Percentiles rank a stretch among this genome's conserved stretches.
phyloP scores from a whole-genome alignment of 2,797 vertebrate species.

The Garrulus glandarius region DNA sequence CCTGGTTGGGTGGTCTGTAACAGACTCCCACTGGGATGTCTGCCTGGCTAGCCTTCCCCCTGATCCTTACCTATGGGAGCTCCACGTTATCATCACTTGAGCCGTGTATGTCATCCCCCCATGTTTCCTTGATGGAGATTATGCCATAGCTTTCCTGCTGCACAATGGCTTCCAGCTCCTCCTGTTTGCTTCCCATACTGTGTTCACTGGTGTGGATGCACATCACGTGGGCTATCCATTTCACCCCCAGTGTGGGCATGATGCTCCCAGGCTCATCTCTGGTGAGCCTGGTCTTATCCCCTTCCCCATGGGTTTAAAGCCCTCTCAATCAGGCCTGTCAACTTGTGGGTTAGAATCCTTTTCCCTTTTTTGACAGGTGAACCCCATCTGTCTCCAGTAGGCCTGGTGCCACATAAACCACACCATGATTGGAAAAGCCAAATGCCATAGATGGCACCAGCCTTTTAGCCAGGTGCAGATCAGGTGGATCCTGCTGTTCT shows the following conservation, averaged over 20 bases:
- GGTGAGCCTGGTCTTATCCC: not conserved
- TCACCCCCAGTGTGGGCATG: not conserved
- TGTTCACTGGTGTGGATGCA: not conserved
- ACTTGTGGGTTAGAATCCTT: not conserved
- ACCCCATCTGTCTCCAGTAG: too few species aligned
- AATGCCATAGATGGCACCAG: too few species aligned
- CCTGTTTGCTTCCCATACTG: not conserved
- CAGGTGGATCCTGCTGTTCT: not conserved
- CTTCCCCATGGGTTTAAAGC: not conserved
- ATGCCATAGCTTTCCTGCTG: not conserved
- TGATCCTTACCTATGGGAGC: too few species aligned
- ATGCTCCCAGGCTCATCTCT: not conserved
- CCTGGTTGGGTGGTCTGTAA: not conserved
- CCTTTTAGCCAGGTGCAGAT: not conserved
- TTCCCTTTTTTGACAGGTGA: not conserved
- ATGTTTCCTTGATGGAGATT: fast-evolving
- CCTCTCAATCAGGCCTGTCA: not conserved
- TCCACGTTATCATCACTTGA: not conserved
- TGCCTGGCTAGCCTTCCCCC: not conserved
- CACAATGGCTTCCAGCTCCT: not conserved
- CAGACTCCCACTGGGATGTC: not conserved
- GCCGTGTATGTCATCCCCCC: fast-evolving
- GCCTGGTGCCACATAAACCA: not conserved
- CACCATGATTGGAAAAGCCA: not conserved
- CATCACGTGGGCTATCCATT: not conserved